Conservation (phyloP, 2,797 vertebrate species). For the Neoniphon sammara region DNA sequence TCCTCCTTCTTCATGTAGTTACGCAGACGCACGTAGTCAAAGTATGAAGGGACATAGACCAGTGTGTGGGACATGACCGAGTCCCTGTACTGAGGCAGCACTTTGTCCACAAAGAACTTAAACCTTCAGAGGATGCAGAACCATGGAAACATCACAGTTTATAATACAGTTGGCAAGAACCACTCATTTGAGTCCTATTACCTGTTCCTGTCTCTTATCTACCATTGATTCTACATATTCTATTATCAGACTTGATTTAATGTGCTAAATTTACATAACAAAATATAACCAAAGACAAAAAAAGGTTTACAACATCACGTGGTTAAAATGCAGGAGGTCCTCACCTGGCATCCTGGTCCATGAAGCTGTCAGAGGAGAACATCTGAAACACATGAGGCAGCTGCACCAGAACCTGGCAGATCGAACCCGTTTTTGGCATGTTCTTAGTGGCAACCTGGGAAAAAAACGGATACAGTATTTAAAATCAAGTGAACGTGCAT, state of each 20-base stretch:
- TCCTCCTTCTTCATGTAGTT: slow-evolving; percentile 96
- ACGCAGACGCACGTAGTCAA: slow-evolving; percentile 93
- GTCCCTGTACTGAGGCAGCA: slow-evolving; percentile 94
- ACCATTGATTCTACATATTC: too few relatives aligned
- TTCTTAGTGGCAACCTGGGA: slow-evolving; percentile 87
- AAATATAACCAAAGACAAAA: too few relatives aligned
- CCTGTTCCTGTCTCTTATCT: not conserved
- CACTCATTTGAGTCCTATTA: not conserved
- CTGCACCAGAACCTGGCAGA: slow-evolving; percentile 93
- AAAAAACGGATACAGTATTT: not conserved
- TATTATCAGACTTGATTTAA: too few relatives aligned
- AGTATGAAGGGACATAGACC: slow-evolving; percentile 94
- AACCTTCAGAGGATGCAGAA: slow-evolving; percentile 83
- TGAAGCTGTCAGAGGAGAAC: slow-evolving; percentile 84
- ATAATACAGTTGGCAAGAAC: not conserved
- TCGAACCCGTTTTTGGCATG: slow-evolving; percentile 86
- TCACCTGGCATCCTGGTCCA: slow-evolving; percentile 90
- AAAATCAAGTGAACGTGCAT: not conserved
- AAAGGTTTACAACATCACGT: too few relatives aligned
- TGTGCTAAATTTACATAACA: too few relatives aligned
- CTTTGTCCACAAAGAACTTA: slow-evolving; percentile 90
- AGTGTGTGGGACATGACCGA: slow-evolving; percentile 96
- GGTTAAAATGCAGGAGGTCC: not conserved
- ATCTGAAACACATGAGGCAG: slow-evolving; percentile 96
- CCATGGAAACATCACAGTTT: not conserved